Evolutionary conservation across 2,888 invertebrate genomes (phyloP).

Genomic region (Frankliniella intonsa): DNA sequence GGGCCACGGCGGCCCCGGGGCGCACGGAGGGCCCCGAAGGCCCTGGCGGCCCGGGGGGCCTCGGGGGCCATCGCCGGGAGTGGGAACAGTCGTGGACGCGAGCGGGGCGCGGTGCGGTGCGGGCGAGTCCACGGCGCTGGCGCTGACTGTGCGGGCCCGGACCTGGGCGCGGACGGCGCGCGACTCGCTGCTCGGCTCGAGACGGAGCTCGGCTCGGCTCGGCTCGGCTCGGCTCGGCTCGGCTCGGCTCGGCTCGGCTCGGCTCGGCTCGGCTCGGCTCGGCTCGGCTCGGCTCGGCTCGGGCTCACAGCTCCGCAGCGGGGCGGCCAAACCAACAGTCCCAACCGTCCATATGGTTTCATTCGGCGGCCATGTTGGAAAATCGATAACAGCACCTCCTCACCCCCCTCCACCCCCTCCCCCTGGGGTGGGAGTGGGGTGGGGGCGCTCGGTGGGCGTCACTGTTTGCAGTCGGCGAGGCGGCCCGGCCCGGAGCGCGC

Average conservation of each 20-base stretch:
- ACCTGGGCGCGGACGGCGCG: no score
- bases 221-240: background rate
- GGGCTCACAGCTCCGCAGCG: no score
- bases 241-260: background rate
- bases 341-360: conserved; percentile 18
- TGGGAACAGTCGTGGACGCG: background rate
- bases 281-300: background rate
- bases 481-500: background rate
- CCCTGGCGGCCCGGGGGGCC: conserved; percentile 7
- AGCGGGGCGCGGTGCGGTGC: background rate
- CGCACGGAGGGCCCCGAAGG: background rate
- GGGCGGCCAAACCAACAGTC: background rate
- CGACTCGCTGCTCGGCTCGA: background rate
- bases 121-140: background rate
- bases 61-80: background rate
- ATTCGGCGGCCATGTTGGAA: conserved; percentile 24
- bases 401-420: background rate
- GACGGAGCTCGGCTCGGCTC: background rate
- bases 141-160: background rate
- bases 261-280: background rate
- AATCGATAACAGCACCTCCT: background rate
- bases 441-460: no score
- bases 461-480: no score
- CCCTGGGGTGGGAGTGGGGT: no score
- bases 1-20: background rate